Base-by-base conservation (phyloP, 2,888 invertebrate genomes). In the Leptopilina myrica region DNA sequence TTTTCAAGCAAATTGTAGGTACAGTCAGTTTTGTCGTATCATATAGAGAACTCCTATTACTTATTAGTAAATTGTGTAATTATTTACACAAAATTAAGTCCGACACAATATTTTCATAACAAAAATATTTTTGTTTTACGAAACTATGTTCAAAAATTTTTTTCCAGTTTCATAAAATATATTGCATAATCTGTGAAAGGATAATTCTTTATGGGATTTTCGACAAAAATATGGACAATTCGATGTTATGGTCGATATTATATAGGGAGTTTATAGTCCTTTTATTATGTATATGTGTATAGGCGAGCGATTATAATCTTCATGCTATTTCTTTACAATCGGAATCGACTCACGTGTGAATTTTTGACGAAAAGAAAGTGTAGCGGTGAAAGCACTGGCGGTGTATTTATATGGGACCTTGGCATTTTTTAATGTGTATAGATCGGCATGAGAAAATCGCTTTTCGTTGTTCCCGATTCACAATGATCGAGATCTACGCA, bases 401-500 rank as follows among this genome's bases (percentile, higher is more conserved):
- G 20, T 15, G 56, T 56, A 73, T 73, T 73, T 73, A 73, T 73
- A 73, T 73, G 33, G 73, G 73, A 73, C 73, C 56, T 73, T 73
- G 73, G 73, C 56, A 73, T 73, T 73, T 73, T 73, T 73, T 73
- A 73, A 73, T 73, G 56, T 56, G 33, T 53, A 26, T 53, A 26
- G 33, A 73, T n/a, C 73, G 26, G 73, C 73, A 53, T 73, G 73
- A 73, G 73, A 73, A 73, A 73, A 73, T 73, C 56, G 73, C 73
- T 73, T 73, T 73, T 73, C 56, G 73, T 73, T 73, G 73, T 73
- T 73, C 73, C 56, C 33, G 56, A 56, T 73, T 73, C 56, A 33
- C 56, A 73, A 73, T 56, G 73, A 73, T 73, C 56, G 33, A 73
- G 56, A 73, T 73, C 73, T 56, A 73, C 56, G 49, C 9, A 5